Evolutionary conservation across 1,140 invertebrate genomes (phyloP).

Genomic region (Apis cerana): DNA sequence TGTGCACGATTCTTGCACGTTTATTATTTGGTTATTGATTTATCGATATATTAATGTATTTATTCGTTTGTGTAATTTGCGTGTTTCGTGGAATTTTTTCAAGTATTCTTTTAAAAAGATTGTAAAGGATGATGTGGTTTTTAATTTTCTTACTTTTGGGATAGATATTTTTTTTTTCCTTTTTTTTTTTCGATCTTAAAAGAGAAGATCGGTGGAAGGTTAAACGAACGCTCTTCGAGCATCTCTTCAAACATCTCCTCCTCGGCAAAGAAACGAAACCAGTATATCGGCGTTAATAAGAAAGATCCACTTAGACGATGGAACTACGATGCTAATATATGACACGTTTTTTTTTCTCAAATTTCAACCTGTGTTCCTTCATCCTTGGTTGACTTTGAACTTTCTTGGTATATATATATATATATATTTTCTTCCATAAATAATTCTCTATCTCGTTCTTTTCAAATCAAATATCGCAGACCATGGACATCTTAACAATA

Average conservation of each 20-base stretch:
- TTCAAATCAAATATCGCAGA: no score
- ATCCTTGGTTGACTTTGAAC: neutral
- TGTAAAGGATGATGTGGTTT: no score
- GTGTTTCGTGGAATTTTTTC: no score
- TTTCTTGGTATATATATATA: neutral
- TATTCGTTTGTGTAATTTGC: no score
- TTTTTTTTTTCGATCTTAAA: neutral
- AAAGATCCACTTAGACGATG: neutral
- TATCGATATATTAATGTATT: no score
- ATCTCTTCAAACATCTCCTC: neutral
- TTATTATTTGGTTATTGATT: no score
- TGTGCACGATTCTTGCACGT: no score
- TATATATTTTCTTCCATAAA: no score
- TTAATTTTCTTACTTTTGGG: no score
- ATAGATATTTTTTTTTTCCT: neutral
- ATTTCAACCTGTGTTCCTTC: neutral
- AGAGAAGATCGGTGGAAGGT: neutral
- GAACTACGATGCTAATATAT: slow-evolving; percentile 10
- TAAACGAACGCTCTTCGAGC: neutral
- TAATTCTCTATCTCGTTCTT: no score
- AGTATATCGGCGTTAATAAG: neutral
- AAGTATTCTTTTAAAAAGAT: no score
- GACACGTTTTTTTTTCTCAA: neutral
- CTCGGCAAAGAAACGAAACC: slow-evolving; percentile 8
- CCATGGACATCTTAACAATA: no score